Percentiles rank a stretch among this genome's conserved stretches.
phyloP scores from a whole-genome alignment of 2,113 vertebrate species.

The Theropithecus gelada region DNA sequence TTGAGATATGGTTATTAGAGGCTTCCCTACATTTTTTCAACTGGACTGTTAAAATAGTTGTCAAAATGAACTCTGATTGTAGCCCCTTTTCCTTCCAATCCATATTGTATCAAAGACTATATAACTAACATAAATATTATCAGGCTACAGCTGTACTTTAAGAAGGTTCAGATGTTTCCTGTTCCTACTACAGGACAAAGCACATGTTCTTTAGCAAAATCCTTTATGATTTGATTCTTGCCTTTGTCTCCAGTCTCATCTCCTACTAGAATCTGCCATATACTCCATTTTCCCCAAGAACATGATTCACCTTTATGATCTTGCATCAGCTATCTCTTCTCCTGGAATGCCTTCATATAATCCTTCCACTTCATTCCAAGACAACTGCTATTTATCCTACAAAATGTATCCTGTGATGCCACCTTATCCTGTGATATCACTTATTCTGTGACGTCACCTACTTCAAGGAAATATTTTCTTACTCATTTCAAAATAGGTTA shows the following conservation, averaged over 20 bases:
- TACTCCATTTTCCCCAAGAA: not conserved
- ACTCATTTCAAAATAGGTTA: not conserved
- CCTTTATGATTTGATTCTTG: too few relatives aligned
- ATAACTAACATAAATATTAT: not conserved
- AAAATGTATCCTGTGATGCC: not conserved
- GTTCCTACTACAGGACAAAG: too few relatives aligned
- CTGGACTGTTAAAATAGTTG: not conserved
- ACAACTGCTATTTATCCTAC: not conserved
- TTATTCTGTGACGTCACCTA: not conserved
- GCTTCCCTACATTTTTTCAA: not conserved
- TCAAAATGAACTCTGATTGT: not conserved
- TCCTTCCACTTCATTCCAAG: accelerated
- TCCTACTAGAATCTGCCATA: not conserved
- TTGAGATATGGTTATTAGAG: not conserved
- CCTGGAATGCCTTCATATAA: not conserved
- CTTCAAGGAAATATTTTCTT: not conserved
- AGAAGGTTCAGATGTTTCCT: not conserved
- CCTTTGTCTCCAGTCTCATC: not conserved
- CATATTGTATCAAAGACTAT: not conserved
- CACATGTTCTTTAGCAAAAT: not conserved
- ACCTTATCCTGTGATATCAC: not conserved
- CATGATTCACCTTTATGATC: not conserved
- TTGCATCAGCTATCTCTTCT: not conserved
- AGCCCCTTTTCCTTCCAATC: not conserved
- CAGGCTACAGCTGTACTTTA: not conserved